Conservation (phyloP, 2,888 invertebrate genomes). For the Plagodis pulveraria region DNA sequence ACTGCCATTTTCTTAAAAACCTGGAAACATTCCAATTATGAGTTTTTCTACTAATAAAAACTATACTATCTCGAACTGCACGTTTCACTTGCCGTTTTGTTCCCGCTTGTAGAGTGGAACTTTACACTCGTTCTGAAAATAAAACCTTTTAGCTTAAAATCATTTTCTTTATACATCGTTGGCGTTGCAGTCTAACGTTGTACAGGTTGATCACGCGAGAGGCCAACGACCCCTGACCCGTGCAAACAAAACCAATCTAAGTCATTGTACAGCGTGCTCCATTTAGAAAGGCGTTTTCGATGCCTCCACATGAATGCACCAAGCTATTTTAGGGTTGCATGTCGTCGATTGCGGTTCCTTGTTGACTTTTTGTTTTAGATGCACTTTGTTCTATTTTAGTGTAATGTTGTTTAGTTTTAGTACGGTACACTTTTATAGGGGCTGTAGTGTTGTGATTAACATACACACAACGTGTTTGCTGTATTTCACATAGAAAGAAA, state of each 20-base stretch:
- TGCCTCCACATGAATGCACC: slow-evolving; percentile 48
- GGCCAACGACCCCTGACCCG: slow-evolving; percentile 79
- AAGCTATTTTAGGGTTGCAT: slow-evolving; percentile 32
- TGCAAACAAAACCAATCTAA: slow-evolving; percentile 57
- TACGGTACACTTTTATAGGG: no score
- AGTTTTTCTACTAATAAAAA: no score
- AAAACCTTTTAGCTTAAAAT: background rate
- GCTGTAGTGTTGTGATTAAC: no score
- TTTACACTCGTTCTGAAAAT: background rate
- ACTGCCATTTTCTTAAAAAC: no score
- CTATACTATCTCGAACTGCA: no score
- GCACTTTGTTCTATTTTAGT: background rate
- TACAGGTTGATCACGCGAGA: slow-evolving; percentile 69
- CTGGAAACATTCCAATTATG: no score
- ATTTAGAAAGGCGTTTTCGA: slow-evolving; percentile 39
- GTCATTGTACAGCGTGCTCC: slow-evolving; percentile 40
- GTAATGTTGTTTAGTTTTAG: no score
- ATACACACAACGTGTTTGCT: no score
- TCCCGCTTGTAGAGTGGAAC: no score
- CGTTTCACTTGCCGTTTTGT: no score
- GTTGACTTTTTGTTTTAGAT: slow-evolving; percentile 12
- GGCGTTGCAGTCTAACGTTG: slow-evolving; percentile 66
- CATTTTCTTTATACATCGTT: slow-evolving; percentile 55
- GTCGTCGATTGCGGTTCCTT: slow-evolving; percentile 9
- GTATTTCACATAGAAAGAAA: no score